Conservation (phyloP, 2,797 vertebrate species). For the Cottoperca gobio region DNA sequence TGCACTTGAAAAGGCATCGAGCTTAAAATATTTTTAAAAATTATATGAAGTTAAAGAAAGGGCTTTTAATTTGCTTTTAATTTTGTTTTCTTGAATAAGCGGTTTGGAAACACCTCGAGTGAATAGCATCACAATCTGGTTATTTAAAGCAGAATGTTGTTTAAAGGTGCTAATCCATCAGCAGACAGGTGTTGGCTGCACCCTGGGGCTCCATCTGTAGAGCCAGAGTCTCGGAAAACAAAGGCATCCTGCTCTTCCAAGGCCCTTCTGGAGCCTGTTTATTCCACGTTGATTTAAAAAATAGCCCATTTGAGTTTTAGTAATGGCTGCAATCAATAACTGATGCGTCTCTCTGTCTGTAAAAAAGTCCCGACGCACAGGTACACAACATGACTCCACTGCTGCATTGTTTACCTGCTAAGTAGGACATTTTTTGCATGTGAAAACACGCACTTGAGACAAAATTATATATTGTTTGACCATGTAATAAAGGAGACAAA, state of each 20-base stretch:
- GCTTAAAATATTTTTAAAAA: no score
- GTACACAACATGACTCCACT: slow-evolving; percentile 32
- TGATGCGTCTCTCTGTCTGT: slow-evolving; percentile 52
- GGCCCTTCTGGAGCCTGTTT: slow-evolving; percentile 46
- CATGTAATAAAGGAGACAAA: neutral
- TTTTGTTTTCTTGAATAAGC: neutral
- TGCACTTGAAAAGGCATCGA: no score
- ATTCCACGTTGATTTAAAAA: slow-evolving; percentile 54
- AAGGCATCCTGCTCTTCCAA: slow-evolving; percentile 31
- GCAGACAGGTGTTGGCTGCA: slow-evolving; percentile 60
- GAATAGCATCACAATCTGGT: slow-evolving; percentile 32
- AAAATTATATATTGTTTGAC: no score
- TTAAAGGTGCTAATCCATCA: slow-evolving; percentile 67
- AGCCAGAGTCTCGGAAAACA: slow-evolving; percentile 55
- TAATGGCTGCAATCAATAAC: slow-evolving; percentile 76
- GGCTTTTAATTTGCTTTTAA: no score
- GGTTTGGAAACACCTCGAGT: neutral
- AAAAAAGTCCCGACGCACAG: slow-evolving; percentile 40
- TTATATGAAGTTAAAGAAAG: no score
- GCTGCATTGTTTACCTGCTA: slow-evolving; percentile 5
- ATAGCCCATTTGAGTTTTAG: slow-evolving; percentile 51
- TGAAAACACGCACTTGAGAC: no score
- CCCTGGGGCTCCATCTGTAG: slow-evolving; percentile 66
- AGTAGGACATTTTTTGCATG: no score
- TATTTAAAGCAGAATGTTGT: slow-evolving; percentile 54